Base-by-base conservation (phyloP, 2,888 invertebrate species). In the Amiota mariae region DNA sequence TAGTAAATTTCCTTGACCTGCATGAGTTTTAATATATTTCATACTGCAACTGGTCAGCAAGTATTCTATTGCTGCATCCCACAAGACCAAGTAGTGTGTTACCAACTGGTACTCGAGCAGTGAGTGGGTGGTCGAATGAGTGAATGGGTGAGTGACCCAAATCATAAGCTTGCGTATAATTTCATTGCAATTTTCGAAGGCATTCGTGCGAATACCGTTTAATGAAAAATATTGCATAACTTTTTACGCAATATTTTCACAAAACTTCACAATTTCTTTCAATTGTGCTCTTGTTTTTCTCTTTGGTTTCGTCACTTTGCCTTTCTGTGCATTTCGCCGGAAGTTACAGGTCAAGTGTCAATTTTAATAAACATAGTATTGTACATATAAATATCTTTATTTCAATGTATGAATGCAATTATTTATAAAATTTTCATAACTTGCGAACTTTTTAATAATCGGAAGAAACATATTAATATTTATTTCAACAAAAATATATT, bases 301-400 rank as follows among this genome's bases (percentile, higher is more conserved):
- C 24, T 24, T 64, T 64, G 20, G 36, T 6, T 20, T n/a, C 54
- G 6, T 3, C 54, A 54, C 10, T 54, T 54, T 54, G 13, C 54
- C n/a, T 54, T 54, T 36, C 36, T 76, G 72, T 63, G 70, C 70
- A 73, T 71, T 63, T 72, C n/a, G 63, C 71, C 72, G 67, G 12
- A 77, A 79, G 71, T 81, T 77, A 70, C 82, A 75, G 80, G 82
- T 84, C 82, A 82, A 81, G 84, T 78, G 82, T 81, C 77, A 75
- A 80, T 76, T 79, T 78, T 74, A 24, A 64, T 64, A 46, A 15
- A n/a, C n/a, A n/a, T n/a, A n/a, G n/a, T n/a, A 64, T 47, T 59
- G 11, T 48, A 13, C 46, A 18, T 76, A 36, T 36, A 36, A 36
- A 36, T 36, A 6, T 6, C 8, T 36, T 2, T 36, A 36, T 36